These are phyloP conservation scores for Gorsachius goisagi DNA, from an alignment of 2,113 vertebrate genomes.

Conservation along the genomic window DNA sequence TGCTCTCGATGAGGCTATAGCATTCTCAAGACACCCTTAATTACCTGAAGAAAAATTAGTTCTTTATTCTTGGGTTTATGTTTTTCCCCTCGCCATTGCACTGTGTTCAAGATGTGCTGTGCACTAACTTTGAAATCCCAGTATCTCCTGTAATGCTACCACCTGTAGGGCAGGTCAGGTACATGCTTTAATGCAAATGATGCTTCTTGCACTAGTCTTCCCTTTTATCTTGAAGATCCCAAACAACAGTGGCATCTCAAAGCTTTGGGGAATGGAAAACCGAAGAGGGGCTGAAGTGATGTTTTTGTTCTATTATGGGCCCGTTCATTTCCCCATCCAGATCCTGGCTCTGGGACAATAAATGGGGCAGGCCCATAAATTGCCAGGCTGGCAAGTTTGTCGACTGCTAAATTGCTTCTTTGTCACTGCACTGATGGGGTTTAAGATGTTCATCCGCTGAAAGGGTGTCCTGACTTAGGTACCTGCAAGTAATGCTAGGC, in stretches of 20 bases:
- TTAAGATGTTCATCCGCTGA: not conserved
- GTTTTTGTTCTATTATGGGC: not conserved
- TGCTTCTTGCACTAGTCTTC: not conserved
- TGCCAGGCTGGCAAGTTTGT: not conserved
- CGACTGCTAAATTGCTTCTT: not conserved
- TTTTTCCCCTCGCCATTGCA: not conserved
- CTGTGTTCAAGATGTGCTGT: not conserved
- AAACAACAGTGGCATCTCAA: not conserved
- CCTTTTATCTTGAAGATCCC: not conserved
- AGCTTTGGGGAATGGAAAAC: not conserved
- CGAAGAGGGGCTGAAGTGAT: not conserved
- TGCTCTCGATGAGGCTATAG: not conserved
- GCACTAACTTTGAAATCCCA: not conserved
- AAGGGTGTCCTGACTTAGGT: not conserved
- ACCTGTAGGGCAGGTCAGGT: not conserved
- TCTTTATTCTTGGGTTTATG: not conserved
- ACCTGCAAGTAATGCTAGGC: not conserved
- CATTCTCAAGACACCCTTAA: not conserved
- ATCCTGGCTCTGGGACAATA: not conserved
- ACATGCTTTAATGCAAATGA: not conserved
- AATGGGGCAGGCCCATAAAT: not conserved
- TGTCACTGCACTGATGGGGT: not conserved
- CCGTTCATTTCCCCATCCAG: not conserved
- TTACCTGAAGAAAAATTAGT: not conserved
- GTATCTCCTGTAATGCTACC: not conserved